Evolutionary conservation across 2,113 vertebrate genomes (phyloP).

Genomic region (human (Homo sapiens)): GRCh38 chr2:109032001-109032500

Average conservation of each 20-base stretch:
- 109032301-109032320: rapidly evolving
- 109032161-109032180: conserved; percentile 21
- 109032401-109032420: background rate
- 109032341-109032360: background rate
- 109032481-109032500: background rate
- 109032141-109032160: conserved; percentile 46
- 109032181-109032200: conserved; percentile 33
- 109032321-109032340: background rate
- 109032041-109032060: conserved; percentile 66
- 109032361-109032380: background rate
- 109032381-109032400: background rate
- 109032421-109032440: background rate
- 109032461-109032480: background rate
- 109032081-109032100: conserved; percentile 66
- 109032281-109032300: background rate
- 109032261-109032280: conserved; percentile 15
- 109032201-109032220: conserved; percentile 43
- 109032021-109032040: conserved; percentile 69
- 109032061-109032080: conserved; percentile 54
- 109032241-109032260: conserved; percentile 42
- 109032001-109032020: conserved; percentile 29
- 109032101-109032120: conserved; percentile 56
- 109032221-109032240: conserved; percentile 18
- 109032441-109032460: background rate
- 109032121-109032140: conserved; percentile 48